phyloP scores from a whole-genome alignment of 2,797 vertebrate genomes.

The Dallia pectoralis region DNA sequence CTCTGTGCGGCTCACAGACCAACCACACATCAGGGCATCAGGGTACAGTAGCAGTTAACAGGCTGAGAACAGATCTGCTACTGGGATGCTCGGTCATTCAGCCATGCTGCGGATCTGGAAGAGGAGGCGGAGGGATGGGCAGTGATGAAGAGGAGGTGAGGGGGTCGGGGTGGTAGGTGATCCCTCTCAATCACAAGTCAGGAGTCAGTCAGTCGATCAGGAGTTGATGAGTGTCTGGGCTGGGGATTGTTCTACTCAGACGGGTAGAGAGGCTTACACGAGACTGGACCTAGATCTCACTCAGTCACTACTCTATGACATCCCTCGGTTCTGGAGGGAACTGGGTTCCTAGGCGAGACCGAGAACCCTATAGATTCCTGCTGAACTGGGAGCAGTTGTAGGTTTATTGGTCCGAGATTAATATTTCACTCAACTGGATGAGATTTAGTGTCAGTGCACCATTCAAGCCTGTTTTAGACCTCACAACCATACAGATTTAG shows the following conservation, averaged over 20 bases:
- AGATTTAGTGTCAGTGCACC: too few relatives aligned
- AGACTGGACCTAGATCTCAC: not conserved
- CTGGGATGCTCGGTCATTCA: constrained; percentile 38
- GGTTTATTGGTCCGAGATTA: too few relatives aligned
- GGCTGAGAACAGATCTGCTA: not conserved
- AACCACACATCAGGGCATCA: too few relatives aligned
- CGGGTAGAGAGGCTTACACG: not conserved
- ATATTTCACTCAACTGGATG: too few relatives aligned
- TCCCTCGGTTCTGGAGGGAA: too few relatives aligned
- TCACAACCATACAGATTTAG: too few relatives aligned
- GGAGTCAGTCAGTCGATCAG: not conserved
- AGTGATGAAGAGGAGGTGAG: not conserved
- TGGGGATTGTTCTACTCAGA: not conserved
- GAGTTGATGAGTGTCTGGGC: not conserved
- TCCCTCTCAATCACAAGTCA: not conserved
- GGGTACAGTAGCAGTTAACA: not conserved
- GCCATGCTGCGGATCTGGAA: constrained; percentile 10
- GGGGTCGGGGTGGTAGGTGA: not conserved
- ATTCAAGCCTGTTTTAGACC: too few relatives aligned
- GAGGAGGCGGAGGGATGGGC: not conserved
- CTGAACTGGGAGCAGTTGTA: too few relatives aligned
- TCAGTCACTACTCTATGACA: not conserved
- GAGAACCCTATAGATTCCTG: too few relatives aligned
- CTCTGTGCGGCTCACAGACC: not conserved
- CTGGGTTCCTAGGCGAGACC: too few relatives aligned